Evolutionary conservation across 2,797 vertebrate species (phyloP), one percentile per base, ranked within the genome.

Genomic region (Xenops minutus): DNA sequence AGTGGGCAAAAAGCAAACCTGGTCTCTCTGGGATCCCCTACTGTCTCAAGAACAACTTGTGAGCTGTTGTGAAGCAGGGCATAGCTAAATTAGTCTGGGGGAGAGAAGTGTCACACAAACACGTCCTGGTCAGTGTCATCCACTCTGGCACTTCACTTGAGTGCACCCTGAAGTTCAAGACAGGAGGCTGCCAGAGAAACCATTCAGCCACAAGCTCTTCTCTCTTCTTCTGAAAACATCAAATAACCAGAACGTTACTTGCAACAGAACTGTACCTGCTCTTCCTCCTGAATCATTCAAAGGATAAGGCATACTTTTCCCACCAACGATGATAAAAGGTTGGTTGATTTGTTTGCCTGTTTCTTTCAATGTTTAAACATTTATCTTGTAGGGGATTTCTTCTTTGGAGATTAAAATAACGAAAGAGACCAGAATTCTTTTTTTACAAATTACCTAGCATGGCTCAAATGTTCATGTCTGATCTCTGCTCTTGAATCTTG

Each of bases 111-210:
- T 88, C 73, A 56, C 32, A 76, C 44, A 91, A 85, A 88, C n/a
- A 19, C 19, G 56, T 93, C 56, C 51, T 51, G 16, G 74, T 74
- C 80, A 89, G 39, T 29, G 6, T 85, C 69, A 77, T 85, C 84
- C 69, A 56, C 72, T 86, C 69, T 67, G 67, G 69, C 51, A 67
- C 93, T 92, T 95, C 27, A 2, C 69, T 93, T 89, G 78, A 91
- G 4, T 88, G 91, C 75, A 78, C 84, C 63, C 63, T 80, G 59
- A 92, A 92, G 69, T 88, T 92, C 83, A 92, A 85, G 51, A 43
- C 82, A 89, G 46, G 37, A 91, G 95, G 79, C 58, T 89, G 79
- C 58, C 48, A 88, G 59, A 81, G 74, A 92, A 96, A 88, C 51
- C 19, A 61, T 54, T 92, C 79, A 73, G 82, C 32, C 84, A n/a